Base-by-base conservation (phyloP, 1,140 invertebrate species). In the Lethrus apterus region DNA sequence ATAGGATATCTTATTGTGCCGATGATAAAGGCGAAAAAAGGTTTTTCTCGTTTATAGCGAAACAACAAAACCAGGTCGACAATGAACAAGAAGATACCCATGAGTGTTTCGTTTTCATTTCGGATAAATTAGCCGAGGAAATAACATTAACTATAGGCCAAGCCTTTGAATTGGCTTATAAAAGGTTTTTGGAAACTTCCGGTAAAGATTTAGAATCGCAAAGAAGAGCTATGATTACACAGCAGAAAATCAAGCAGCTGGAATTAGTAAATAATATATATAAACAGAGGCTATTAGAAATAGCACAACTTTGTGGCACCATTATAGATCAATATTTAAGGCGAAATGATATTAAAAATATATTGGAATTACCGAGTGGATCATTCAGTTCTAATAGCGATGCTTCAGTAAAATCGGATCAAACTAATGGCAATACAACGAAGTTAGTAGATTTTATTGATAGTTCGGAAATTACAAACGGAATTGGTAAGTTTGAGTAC, bases 21-120 rank as follows among this genome's bases (percentile, higher is more conserved):
- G 93, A 97, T 66, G 94, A 98, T 67, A 97, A 97, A 67, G 89
- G 91, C 29, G 93, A 95, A 44, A 97, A 96, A 63, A 89, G 90
- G 56, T 96, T 95, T 71, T 96, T 98, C 70, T 76, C 74, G 0
- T 98, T 98, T 67, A 96, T 98, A 57, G 93, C 92, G 21, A 97
- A 96, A 74, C 88, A 65, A 48, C 58, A 58, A 20, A 58, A 58
- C 48, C 58, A 64, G 56, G 62, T 55, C 20, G 55, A 59, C 51
- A 63, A 54, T 33, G 60, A 65, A 11, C 56, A 51, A 13, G 67
- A 71, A 18, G 90, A 94, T 55, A 81, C 80, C 54, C 93, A 98
- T 63, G 86, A 84, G 59, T 97, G 93, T 65, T 97, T 95, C 68
- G 93, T 98, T 1, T 96, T 98, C 62, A 88, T 94, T 41, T 94